A percentile compares a stretch with the other conserved stretches of the same genome.
phyloP scores from a whole-genome alignment of 2,113 vertebrate genomes.

The Progne subis region DNA sequence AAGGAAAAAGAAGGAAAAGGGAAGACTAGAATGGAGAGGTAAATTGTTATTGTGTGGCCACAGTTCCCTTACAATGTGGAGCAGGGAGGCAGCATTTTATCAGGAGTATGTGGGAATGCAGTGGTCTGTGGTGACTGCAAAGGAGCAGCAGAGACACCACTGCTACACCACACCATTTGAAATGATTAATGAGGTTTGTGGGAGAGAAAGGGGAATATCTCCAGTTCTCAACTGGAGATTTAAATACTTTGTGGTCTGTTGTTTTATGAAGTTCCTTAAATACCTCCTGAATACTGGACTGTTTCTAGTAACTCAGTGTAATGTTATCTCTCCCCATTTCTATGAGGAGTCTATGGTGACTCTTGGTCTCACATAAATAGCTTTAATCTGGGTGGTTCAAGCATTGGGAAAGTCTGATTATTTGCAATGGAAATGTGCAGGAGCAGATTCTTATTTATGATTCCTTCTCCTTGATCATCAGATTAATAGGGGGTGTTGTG shows the following conservation, averaged over 20 bases:
- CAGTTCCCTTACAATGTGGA: background rate
- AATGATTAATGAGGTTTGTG: background rate
- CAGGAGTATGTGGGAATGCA: background rate
- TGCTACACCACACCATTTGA: background rate
- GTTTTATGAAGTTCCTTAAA: background rate
- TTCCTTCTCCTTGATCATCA: background rate
- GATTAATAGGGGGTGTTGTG: background rate
- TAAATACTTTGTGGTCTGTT: background rate
- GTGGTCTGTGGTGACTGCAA: background rate
- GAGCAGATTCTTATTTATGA: background rate
- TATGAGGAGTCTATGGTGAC: background rate
- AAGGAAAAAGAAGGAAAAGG: constrained; percentile 53
- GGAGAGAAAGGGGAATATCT: background rate
- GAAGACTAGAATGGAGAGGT: constrained; percentile 30
- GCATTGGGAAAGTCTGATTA: background rate
- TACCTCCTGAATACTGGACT: background rate
- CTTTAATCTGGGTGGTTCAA: background rate
- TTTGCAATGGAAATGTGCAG: background rate
- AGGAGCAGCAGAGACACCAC: background rate
- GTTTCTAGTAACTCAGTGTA: background rate
- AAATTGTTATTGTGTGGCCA: background rate
- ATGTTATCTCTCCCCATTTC: background rate
- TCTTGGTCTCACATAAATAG: background rate
- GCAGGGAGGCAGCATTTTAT: background rate
- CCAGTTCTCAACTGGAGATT: background rate